Conservation (phyloP, 2,797 vertebrate species). For the Strix occidentalis region DNA sequence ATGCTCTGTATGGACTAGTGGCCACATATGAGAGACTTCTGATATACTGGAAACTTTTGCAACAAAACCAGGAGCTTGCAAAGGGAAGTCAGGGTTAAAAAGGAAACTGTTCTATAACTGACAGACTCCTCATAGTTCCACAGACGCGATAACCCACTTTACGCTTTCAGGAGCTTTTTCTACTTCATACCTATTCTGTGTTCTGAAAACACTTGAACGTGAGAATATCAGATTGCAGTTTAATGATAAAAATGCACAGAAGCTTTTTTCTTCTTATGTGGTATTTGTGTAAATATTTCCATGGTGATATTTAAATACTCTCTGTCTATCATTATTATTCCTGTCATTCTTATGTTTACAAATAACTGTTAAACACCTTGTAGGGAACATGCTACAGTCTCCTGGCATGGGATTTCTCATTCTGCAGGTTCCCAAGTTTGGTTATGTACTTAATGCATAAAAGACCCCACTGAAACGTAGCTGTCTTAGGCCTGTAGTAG, state of each 20-base stretch:
- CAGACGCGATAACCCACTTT: background rate
- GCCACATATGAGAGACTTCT: background rate
- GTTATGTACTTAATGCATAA: background rate
- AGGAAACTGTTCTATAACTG: background rate
- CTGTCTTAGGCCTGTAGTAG: background rate
- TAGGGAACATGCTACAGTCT: background rate
- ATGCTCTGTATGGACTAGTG: background rate
- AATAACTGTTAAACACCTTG: background rate
- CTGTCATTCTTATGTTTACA: background rate
- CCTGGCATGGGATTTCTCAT: background rate
- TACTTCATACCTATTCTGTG: background rate
- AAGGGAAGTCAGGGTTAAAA: background rate
- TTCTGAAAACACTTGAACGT: background rate
- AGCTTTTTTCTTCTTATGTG: background rate
- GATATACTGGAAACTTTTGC: background rate
- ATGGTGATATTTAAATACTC: background rate
- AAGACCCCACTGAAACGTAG: background rate
- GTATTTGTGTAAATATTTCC: background rate
- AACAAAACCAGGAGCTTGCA: background rate
- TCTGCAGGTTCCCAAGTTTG: background rate
- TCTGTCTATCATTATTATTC: background rate
- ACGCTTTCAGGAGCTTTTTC: background rate
- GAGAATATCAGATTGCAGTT: background rate
- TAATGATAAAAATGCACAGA: background rate
- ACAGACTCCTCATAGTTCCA: background rate